Percentiles rank a stretch among this genome's conserved stretches.
Evolutionary conservation across 2,888 invertebrate genomes (phyloP).

Genomic region (Morpho achilles): DNA sequence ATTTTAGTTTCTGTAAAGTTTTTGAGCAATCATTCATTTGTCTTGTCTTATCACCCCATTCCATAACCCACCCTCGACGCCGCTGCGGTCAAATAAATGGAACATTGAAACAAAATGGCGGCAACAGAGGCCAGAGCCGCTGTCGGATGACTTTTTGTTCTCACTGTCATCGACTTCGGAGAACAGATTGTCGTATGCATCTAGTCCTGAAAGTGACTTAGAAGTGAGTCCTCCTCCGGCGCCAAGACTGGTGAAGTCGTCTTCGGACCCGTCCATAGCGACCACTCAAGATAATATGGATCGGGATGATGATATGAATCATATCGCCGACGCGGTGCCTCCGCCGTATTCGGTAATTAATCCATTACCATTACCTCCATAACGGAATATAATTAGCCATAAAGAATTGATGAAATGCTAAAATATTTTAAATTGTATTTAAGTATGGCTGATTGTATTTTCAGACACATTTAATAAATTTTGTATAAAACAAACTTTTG

Average conservation of each 20-base stretch:
- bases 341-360: slow-evolving; percentile 91
- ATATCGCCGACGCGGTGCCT: slow-evolving; percentile 83
- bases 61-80: slow-evolving; percentile 70
- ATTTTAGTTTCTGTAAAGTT: slow-evolving; percentile 62
- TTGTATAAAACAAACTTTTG: too few species aligned
- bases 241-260: slow-evolving; percentile 87
- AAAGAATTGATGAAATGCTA: too few species aligned
- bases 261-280: slow-evolving; percentile 96
- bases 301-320: slow-evolving; percentile 77
- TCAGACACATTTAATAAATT: too few species aligned
- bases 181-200: slow-evolving; percentile 95
- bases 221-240: slow-evolving; percentile 89
- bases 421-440: too few species aligned
- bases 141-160: slow-evolving; percentile 99
- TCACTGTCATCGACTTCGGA: slow-evolving; percentile 92
- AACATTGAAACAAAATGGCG: slow-evolving; percentile 46
- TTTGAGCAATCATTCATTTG: slow-evolving; percentile 75
- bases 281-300: slow-evolving; percentile 93
- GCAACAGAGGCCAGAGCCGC: slow-evolving; percentile 94
- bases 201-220: slow-evolving; percentile 96
- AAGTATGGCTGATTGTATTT: too few species aligned
- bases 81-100: slow-evolving; percentile 49
- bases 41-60: slow-evolving; percentile 78
- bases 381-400: too few species aligned
- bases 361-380: background rate